Base-by-base conservation (phyloP, 37 sponge, comb jelly and placozoan species). In the Spongilla lacustris region DNA sequence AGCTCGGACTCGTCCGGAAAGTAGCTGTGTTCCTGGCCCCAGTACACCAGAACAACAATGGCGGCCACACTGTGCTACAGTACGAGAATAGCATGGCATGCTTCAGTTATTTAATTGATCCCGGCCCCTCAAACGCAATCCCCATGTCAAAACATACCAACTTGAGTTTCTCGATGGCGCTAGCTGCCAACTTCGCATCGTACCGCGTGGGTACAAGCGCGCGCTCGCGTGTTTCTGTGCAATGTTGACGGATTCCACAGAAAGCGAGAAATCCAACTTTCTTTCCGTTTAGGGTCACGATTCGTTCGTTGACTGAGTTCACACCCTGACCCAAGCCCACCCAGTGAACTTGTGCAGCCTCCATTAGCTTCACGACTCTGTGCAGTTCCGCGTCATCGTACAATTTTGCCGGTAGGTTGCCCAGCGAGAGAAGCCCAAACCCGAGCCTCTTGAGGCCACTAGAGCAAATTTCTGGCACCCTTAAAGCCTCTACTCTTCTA, bases 21-120 rank as follows among this genome's bases (percentile, higher is more conserved):
- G 73, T 69, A 84, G 50, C 78, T 38, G 14, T 78, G 80, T 46
- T 78, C 76, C 50, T 78, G 78, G 22, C 94, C 94, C 94, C 94
- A 93, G 84, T 87, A 81, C 81, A 90, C 46, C 82, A 93, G 17
- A 27, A 93, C 94, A 5, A 93, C 58, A 17, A 93, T 90, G 30
- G 78, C 66, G 30, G 46, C 76, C 14, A 84, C 91, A 67, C 94
- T 88, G 80, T 67, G 79, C 91, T 93, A 71, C 25, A 46, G 37
- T 12, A 22, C 68, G 70, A 14, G 4, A 37, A 12, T 2, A 68
- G n/a, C 36, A 35, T 3, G 48, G 50, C 35, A 49, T 24, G n/a
- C n/a, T n/a, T n/a, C n/a, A n/a, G n/a, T n/a, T n/a, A n/a, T n/a
- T n/a, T n/a, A n/a, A n/a, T n/a, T n/a, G n/a, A n/a, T n/a, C n/a